A percentile compares a stretch with the other conserved stretches of the same genome.
Evolutionary conservation across 2,888 invertebrate genomes (phyloP).

Genomic region (Vanessa cardui): DNA sequence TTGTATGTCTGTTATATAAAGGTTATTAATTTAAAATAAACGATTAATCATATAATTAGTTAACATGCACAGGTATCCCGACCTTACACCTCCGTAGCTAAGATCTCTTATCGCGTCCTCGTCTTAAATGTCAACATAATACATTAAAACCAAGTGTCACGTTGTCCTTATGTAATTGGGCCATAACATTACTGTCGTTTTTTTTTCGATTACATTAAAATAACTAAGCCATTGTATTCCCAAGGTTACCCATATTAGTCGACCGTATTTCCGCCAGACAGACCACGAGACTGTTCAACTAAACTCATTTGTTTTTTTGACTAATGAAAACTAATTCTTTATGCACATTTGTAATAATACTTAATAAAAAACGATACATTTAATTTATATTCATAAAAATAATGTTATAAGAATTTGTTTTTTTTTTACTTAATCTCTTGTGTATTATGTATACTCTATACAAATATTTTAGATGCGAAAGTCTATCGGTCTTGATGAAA

Average conservation of each 20-base stretch:
- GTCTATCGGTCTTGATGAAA: too few species aligned
- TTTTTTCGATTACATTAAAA: conserved; percentile 63
- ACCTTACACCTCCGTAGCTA: conserved; percentile 33
- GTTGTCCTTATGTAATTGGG: conserved; percentile 50
- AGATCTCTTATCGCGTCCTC: conserved; percentile 37
- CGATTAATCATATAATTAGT: conserved; percentile 32
- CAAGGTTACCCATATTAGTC: conserved; percentile 77
- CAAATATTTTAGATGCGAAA: too few species aligned
- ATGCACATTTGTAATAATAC: too few species aligned
- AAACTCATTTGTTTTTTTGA: conserved; percentile 14
- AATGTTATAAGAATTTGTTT: too few species aligned
- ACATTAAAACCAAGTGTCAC: conserved; percentile 20
- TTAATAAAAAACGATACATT: too few species aligned
- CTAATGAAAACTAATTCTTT: not conserved
- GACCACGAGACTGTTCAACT: conserved; percentile 9
- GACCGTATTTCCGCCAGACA: conserved; percentile 60
- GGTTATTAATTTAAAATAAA: conserved; percentile 32
- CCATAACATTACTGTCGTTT: conserved; percentile 45
- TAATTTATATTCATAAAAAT: too few species aligned
- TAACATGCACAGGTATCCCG: conserved; percentile 24
- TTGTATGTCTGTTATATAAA: not conserved
- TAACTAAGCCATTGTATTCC: conserved; percentile 62
- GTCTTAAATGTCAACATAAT: conserved; percentile 39
- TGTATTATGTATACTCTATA: too few species aligned
- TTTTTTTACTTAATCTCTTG: too few species aligned